Evolutionary conservation across 2,113 vertebrate genomes (phyloP), one percentile per base, ranked within the genome.

Genomic region (Festucalex cinctus): DNA sequence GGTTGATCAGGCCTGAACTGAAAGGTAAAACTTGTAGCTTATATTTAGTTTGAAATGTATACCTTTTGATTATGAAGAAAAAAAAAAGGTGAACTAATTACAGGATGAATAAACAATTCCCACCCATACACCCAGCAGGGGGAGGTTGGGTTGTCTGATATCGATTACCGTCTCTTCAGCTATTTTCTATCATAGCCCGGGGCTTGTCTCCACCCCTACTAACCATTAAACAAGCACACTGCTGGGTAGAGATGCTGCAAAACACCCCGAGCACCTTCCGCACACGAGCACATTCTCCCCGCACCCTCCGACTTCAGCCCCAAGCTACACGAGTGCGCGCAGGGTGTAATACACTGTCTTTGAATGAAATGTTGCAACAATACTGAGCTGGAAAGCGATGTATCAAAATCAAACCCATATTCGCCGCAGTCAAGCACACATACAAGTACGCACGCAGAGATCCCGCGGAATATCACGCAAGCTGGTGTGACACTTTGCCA

Each of bases 81-180:
- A n/a, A n/a, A 49, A 49, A 62, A 32, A 43, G 37, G 8, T 51
- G 53, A 0, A 51, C 65, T 66, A 51, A 53, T 44, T 66, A 65
- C 65, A 68, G 56, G 60, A 53, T 78, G 68, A 77, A 75, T 68
- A 70, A 68, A 78, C 63, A 53, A 26, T 58, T 43, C 63, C 57
- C 65, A 60, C 64, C 57, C 22, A 35, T 9, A 46, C 8, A 46
- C 17, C 67, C 69, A 66, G 68, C 46, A 51, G 49, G 43, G 57
- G 63, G 36, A 61, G 20, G 36, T 39, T 13, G 35, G 10, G 65
- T 74, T 62, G 64, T 70, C 74, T 74, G 41, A 58, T 82, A 87
- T 85, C 68, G 85, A 87, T 83, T 74, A 53, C 63, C 35, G 70
- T 71, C 56, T 69, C 70, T 61, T 65, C 77, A 75, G 74, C 54